Base-by-base conservation (phyloP, 2,113 vertebrate genomes). In the Crocuta crocuta region DNA sequence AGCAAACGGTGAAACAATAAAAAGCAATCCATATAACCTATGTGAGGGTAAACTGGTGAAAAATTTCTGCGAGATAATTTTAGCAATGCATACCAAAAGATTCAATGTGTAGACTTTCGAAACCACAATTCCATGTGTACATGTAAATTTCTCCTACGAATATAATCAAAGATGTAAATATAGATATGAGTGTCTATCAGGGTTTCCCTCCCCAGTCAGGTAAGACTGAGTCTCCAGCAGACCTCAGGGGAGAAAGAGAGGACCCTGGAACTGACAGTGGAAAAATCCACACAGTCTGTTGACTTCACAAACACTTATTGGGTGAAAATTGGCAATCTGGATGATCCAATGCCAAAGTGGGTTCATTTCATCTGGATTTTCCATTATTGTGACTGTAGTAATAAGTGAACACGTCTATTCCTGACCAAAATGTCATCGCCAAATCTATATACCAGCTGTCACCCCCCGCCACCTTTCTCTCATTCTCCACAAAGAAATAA, bases 61-160 rank as follows among this genome's bases (percentile, higher is more conserved):
- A 90, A 11, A 45, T 45, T 39, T 94, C n/a, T 61, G 17, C 33
- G 45, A 45, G 17, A 11, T 68, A 24, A 17, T 78, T 78, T 95
- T 80, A 88, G 76, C 43, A 88, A 74, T 82, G 45, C 35, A 35
- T 2, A 58, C 12, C 0, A 26, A 95, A 74, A 85, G 19, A 71
- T 31, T 80, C 43, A 93, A 61, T 13, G 1, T 84, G 50, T 5
- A 91, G 48, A 76, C 33, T 4, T 55, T 24, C 73, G 73, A 35
- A 81, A 12, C 26, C 21, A 35, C 7, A 81, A 45, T 71, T 84
- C 39, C 24, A 16, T 10, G 6, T 7, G 6, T 45, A 31, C 26
- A n/a, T n/a, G n/a, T 63, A 16, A 89, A 79, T 95, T 81, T 88
- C n/a, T 70, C 78, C 53, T 92, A 45, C 48, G 35, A 50, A 90